Conservation (phyloP, 1,140 invertebrate species). For the Chironomus tepperi region DNA sequence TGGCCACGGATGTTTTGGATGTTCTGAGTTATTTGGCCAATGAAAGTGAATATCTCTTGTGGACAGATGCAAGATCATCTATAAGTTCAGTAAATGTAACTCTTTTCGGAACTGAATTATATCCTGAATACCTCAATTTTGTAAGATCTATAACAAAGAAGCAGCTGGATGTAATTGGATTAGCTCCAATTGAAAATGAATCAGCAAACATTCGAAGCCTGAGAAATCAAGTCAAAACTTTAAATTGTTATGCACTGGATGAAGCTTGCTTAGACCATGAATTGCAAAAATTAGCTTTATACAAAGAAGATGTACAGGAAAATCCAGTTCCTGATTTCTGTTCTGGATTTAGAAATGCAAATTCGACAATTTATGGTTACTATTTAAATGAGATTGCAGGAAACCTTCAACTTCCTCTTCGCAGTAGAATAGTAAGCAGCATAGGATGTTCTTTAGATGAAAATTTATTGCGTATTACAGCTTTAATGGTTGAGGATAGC, state of each 20-base stretch:
- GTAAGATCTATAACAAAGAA: background rate
- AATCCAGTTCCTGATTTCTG: slow-evolving; percentile 12
- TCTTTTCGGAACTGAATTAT: background rate
- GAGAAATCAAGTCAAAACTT: background rate
- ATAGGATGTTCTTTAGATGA: background rate
- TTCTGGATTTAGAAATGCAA: background rate
- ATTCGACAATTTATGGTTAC: background rate
- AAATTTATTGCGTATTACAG: background rate
- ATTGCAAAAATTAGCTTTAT: background rate
- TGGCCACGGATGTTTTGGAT: background rate
- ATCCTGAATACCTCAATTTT: background rate
- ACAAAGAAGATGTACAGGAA: background rate
- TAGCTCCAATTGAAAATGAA: background rate
- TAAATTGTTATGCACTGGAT: background rate
- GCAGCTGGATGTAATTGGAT: background rate
- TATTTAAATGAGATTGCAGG: background rate
- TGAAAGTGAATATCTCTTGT: background rate
- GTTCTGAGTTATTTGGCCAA: background rate
- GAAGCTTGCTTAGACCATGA: background rate
- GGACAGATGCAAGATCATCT: background rate
- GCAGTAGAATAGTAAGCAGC: background rate
- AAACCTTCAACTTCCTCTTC: background rate
- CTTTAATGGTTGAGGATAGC: background rate
- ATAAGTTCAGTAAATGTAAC: background rate
- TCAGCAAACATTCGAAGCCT: background rate